Evolutionary conservation across 2,888 invertebrate species (phyloP).

Genomic region (Macrosiphum euphorbiae): DNA sequence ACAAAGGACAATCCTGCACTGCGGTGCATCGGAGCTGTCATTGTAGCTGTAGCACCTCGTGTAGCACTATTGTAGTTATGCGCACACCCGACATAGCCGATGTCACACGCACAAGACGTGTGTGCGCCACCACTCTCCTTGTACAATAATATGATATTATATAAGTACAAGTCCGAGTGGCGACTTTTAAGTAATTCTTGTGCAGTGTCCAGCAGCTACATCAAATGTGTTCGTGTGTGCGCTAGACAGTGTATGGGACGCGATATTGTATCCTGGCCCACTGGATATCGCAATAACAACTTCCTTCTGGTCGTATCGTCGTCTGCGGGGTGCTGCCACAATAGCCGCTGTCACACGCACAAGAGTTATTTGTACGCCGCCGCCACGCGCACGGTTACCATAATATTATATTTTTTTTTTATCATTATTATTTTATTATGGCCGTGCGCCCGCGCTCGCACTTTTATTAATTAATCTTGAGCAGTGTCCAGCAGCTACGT

Average conservation of each 20-base stretch:
- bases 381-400: background rate
- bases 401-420: background rate
- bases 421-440: background rate
- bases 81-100: conserved; percentile 56
- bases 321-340: conserved; percentile 37
- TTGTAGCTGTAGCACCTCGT: too few relatives aligned
- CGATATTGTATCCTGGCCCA: too few relatives aligned
- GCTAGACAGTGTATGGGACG: background rate
- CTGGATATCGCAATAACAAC: background rate
- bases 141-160: background rate
- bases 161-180: background rate
- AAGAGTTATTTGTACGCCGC: conserved; percentile 46
- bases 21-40: background rate
- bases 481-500: conserved; percentile 64
- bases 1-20: background rate
- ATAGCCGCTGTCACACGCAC: conserved; percentile 65
- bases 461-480: conserved; percentile 50
- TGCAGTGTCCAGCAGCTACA: conserved; percentile 56
- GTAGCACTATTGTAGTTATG: background rate
- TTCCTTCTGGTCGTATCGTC: background rate
- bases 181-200: conserved; percentile 46
- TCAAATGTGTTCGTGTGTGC: conserved; percentile 25
- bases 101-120: conserved; percentile 60
- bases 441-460: background rate
- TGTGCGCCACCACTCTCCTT: background rate